These are phyloP conservation scores for Zaprionus obscuricornis DNA, from an alignment of 2,888 invertebrate genomes.

Conservation along the genomic window DNA sequence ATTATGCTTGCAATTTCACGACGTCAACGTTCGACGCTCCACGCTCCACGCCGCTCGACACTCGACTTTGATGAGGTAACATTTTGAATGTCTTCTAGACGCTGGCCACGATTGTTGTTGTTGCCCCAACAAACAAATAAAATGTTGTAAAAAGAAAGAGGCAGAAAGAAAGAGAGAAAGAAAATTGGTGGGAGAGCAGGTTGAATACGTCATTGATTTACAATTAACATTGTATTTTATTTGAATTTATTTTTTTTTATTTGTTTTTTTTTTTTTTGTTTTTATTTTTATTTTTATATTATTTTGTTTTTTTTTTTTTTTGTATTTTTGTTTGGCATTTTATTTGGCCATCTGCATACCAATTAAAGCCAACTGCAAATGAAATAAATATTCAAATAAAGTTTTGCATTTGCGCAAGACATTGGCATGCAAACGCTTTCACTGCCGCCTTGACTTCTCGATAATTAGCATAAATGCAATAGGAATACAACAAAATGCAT, in stretches of 20 bases:
- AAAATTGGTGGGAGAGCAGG: not conserved
- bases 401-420: constrained; percentile 53
- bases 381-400: constrained; percentile 52
- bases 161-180: constrained; percentile 5
- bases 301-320: too few species aligned
- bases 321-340: constrained; percentile 25
- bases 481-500: constrained; percentile 7
- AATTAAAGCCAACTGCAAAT: constrained; percentile 52
- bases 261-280: not conserved
- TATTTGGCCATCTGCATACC: constrained; percentile 61
- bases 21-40: constrained; percentile 13
- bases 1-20: constrained; percentile 69
- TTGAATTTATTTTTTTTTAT: not conserved
- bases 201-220: constrained; percentile 24
- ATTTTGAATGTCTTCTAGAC: constrained; percentile 24
- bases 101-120: too few species aligned
- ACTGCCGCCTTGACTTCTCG: constrained; percentile 43
- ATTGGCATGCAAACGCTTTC: constrained; percentile 56
- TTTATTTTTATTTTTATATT: constrained; percentile 21
- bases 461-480: constrained; percentile 47
- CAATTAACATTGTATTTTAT: constrained; percentile 8
- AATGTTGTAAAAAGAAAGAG: too few species aligned
- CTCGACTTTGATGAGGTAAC: constrained; percentile 66
- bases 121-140: too few species aligned
- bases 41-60: constrained; percentile 17